These are phyloP conservation scores for Oxytorus armatus DNA, from an alignment of 2,888 invertebrate genomes.

Conservation along the genomic window DNA sequence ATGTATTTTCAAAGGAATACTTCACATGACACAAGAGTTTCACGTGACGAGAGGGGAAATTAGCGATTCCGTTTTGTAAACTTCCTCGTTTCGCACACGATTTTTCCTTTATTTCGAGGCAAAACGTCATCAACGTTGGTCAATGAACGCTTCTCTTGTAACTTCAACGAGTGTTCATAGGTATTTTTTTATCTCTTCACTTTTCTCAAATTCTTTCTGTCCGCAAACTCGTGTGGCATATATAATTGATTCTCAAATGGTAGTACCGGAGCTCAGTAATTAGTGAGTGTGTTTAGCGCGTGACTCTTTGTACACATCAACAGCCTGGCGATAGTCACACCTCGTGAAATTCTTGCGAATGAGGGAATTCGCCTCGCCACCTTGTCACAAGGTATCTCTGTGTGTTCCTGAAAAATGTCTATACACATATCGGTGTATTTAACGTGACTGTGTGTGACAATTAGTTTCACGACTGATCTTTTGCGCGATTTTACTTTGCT, in stretches of 20 bases:
- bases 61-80: slow-evolving; percentile 18
- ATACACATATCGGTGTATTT: background rate
- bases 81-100: slow-evolving; percentile 5
- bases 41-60: slow-evolving; percentile 19
- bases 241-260: slow-evolving; percentile 56
- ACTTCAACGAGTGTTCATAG: background rate
- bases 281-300: slow-evolving; percentile 54
- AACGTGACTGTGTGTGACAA: slow-evolving; percentile 46
- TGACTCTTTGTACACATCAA: slow-evolving; percentile 44
- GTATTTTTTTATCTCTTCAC: background rate
- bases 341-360: slow-evolving; percentile 39
- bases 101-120: slow-evolving; percentile 11
- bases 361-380: slow-evolving; percentile 5
- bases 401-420: background rate
- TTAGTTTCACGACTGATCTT: slow-evolving; percentile 25
- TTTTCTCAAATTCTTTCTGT: background rate
- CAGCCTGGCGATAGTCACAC: slow-evolving; percentile 25
- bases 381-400: slow-evolving; percentile 27
- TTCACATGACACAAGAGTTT: background rate
- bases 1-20: slow-evolving; percentile 1
- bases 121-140: slow-evolving; percentile 5
- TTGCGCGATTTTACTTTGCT: slow-evolving; percentile 1
- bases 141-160: slow-evolving; percentile 41
- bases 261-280: slow-evolving; percentile 39
- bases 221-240: slow-evolving; percentile 6